Evolutionary conservation across 2,113 vertebrate species (phyloP).

Genomic region (Antechinus stuartii): DNA sequence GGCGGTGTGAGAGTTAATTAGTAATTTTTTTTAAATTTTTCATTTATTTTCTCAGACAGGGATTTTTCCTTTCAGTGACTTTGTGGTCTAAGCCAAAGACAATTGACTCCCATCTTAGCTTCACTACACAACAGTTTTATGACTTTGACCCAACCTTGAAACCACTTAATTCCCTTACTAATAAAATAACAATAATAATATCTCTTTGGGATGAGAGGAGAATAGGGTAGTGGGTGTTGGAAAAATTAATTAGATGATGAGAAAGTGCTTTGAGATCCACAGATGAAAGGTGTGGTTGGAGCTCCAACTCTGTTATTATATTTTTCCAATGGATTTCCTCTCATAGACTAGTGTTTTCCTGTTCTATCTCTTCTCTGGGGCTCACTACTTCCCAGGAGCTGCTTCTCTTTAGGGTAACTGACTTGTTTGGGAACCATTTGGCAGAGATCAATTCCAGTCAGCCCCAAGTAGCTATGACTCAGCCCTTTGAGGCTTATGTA

Average conservation of each 20-base stretch:
- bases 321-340: conserved; percentile 44
- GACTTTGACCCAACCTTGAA: conserved; percentile 64
- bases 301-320: conserved; percentile 66
- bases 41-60: not conserved
- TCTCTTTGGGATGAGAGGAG: conserved; percentile 33
- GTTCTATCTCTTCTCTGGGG: not conserved
- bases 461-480: not conserved
- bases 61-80: conserved; percentile 15
- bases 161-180: conserved; percentile 60
- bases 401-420: conserved; percentile 40
- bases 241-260: conserved; percentile 73
- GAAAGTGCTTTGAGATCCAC: conserved; percentile 12
- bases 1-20: not conserved
- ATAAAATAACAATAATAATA: conserved; percentile 71
- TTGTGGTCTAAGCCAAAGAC: conserved; percentile 29
- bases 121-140: conserved; percentile 65
- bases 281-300: conserved; percentile 62
- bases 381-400: conserved; percentile 3
- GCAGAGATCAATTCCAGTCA: conserved; percentile 26
- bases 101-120: conserved; percentile 28
- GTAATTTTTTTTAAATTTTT: not conserved
- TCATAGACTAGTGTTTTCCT: not conserved
- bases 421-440: conserved; percentile 54
- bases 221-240: conserved; percentile 66
- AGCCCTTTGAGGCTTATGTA: conserved; percentile 15